These are phyloP conservation scores for Darevskia nairensis DNA, from an alignment of 2,797 vertebrate genomes.

Conservation along the genomic window DNA sequence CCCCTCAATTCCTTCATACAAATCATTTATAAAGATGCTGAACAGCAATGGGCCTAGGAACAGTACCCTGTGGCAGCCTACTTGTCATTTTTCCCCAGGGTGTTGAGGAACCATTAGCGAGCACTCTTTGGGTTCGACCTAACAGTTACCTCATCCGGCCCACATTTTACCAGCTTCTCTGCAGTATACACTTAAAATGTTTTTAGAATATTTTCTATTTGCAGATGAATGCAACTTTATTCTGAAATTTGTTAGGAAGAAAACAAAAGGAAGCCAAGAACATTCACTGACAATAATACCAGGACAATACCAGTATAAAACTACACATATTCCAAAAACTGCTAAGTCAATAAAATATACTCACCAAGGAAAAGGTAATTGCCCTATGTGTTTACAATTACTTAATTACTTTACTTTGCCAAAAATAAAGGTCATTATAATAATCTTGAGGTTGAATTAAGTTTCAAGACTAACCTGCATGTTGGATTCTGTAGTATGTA, in stretches of 20 bases:
- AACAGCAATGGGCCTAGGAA: too few relatives aligned
- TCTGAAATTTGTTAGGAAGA: conserved; percentile 31
- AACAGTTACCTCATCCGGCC: too few relatives aligned
- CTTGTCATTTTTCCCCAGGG: too few relatives aligned
- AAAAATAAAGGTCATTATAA: conserved; percentile 81
- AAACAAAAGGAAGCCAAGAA: conserved; percentile 38
- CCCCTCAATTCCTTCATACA: too few relatives aligned
- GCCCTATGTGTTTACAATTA: conserved; percentile 82
- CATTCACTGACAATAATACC: conserved; percentile 32
- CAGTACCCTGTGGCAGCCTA: too few relatives aligned
- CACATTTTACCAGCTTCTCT: not conserved
- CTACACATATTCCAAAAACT: conserved; percentile 35
- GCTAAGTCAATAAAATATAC: conserved; percentile 64
- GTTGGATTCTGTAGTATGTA: conserved; percentile 75
- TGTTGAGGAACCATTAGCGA: too few relatives aligned
- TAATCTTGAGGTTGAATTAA: conserved; percentile 70
- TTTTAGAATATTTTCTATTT: not conserved
- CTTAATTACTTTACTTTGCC: conserved; percentile 83
- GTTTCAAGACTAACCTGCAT: conserved; percentile 73
- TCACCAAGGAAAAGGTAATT: conserved; percentile 70
- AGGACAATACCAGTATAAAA: conserved; percentile 62
- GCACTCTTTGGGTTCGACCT: too few relatives aligned
- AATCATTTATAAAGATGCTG: too few relatives aligned
- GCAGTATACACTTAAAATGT: not conserved
- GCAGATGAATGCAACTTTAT: not conserved